Conservation (phyloP, 2,113 vertebrate species). For the Limnothrissa miodon region DNA sequence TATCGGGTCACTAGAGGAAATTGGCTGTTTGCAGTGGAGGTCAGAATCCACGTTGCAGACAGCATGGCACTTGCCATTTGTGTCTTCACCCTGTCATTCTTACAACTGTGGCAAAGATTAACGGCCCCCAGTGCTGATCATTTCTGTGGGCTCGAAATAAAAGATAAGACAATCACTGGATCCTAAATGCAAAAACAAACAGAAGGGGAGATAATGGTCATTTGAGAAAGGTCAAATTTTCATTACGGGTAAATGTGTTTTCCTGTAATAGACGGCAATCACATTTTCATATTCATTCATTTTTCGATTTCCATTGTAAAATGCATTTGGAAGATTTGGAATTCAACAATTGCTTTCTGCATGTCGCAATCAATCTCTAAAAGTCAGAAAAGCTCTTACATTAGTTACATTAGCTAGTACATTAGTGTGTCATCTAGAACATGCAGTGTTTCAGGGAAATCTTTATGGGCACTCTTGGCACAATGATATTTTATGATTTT, state of each 20-base stretch:
- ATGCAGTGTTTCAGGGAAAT: neutral
- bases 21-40: neutral
- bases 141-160: neutral
- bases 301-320: neutral
- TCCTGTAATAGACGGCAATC: neutral
- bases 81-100: neutral
- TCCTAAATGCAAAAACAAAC: neutral
- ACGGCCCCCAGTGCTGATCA: neutral
- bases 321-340: neutral
- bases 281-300: neutral
- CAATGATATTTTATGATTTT: neutral
- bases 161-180: neutral
- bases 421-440: neutral
- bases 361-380: neutral
- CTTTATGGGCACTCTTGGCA: neutral
- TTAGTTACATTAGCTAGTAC: too few species aligned
- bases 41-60: neutral
- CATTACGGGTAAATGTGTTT: neutral
- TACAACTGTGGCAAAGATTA: neutral
- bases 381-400: neutral
- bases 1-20: neutral
- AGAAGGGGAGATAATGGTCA: neutral
- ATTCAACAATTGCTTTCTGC: neutral
- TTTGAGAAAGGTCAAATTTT: constrained; percentile 11
- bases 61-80: neutral